A percentile compares a stretch with the other conserved stretches of the same genome.
Conservation (phyloP, 2,888 invertebrate species). For the Orthosia gothica region DNA sequence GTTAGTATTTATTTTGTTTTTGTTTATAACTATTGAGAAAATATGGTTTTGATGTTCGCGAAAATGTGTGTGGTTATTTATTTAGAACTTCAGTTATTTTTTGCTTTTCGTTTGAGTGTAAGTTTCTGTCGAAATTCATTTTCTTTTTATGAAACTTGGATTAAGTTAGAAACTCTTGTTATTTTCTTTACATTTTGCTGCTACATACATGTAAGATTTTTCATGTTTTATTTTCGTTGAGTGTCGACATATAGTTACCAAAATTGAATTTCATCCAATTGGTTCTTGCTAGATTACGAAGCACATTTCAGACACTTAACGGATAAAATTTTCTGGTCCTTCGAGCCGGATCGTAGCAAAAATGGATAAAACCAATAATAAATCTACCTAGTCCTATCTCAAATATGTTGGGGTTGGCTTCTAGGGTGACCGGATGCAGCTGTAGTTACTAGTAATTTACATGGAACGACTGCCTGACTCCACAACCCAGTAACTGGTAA, state of each 20-base stretch:
- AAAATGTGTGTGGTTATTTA: slow-evolving; percentile 22
- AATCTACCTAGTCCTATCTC: too few relatives aligned
- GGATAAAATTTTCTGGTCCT: slow-evolving; percentile 10
- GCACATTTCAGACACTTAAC: not conserved
- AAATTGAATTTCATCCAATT: not conserved
- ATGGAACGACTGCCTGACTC: too few relatives aligned
- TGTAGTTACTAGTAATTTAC: too few relatives aligned
- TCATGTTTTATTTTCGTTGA: not conserved
- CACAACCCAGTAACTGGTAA: too few relatives aligned
- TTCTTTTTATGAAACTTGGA: slow-evolving; percentile 12
- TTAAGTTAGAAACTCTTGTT: not conserved
- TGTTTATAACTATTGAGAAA: slow-evolving; percentile 30
- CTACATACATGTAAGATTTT: not conserved
- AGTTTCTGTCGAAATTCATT: not conserved
- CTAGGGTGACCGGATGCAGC: too few relatives aligned
- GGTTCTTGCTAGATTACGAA: not conserved
- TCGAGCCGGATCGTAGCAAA: not conserved
- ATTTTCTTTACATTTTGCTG: not conserved
- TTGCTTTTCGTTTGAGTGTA: not conserved
- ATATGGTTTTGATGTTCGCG: slow-evolving; percentile 22
- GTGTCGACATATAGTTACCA: not conserved
- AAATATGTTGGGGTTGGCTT: too few relatives aligned
- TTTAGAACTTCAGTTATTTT: slow-evolving; percentile 11
- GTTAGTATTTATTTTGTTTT: slow-evolving; percentile 47
- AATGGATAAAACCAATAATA: not conserved